A percentile compares a stretch with the other conserved stretches of the same genome.
Conservation (phyloP, 2,113 vertebrate species). For the Phodopus roborovskii region DNA sequence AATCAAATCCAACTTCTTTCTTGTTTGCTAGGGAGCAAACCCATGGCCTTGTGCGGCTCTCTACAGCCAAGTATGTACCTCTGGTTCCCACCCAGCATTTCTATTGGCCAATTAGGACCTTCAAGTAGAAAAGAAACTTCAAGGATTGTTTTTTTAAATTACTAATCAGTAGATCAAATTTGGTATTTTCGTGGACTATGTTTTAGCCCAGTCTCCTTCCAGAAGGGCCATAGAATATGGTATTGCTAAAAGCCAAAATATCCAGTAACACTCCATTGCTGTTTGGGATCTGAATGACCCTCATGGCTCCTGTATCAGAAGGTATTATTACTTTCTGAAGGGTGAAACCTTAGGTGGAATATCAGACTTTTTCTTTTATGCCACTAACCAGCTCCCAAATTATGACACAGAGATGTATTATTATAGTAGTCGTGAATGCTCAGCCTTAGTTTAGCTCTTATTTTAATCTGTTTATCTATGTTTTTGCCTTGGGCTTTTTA, state of each 20-base stretch:
- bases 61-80: not conserved
- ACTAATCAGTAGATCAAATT: not conserved
- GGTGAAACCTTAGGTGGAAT: not conserved
- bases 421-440: too few relatives aligned
- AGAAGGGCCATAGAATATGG: not conserved
- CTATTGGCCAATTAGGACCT: not conserved
- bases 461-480: too few relatives aligned
- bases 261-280: not conserved
- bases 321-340: not conserved
- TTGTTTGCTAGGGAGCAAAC: not conserved
- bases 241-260: not conserved
- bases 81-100: not conserved
- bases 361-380: too few relatives aligned
- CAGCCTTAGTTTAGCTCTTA: too few relatives aligned
- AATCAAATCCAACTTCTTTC: not conserved
- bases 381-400: too few relatives aligned
- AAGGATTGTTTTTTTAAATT: not conserved
- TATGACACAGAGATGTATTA: too few relatives aligned
- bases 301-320: not conserved
- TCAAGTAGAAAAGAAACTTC: not conserved
- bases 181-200: not conserved
- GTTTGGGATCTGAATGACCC: not conserved
- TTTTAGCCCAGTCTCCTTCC: constrained; percentile 32
- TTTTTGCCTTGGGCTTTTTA: too few relatives aligned
- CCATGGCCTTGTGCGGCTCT: not conserved